phyloP scores from a whole-genome alignment of 2,888 invertebrate species.

The Hoplodrina ambigua region DNA sequence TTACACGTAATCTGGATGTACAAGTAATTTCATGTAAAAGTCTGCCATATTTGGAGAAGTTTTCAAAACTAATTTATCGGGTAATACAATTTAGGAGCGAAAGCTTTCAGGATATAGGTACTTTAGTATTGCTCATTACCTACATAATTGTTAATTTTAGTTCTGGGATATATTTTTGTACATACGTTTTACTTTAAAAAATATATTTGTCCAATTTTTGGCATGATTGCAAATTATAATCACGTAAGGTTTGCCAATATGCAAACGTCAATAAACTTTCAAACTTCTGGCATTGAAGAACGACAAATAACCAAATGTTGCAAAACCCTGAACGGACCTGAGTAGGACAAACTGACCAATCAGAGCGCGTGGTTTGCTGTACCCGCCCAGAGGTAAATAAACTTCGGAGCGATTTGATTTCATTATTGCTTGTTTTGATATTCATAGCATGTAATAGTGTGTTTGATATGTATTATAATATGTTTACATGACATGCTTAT shows the following conservation, averaged over 20 bases:
- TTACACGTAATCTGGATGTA: not conserved
- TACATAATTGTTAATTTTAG: no score
- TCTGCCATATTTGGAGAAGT: not conserved
- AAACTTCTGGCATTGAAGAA: conserved; percentile 22
- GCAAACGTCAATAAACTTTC: conserved; percentile 14
- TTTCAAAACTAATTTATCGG: not conserved
- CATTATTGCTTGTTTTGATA: conserved; percentile 61
- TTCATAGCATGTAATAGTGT: conserved; percentile 32
- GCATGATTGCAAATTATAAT: not conserved
- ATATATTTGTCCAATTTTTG: not conserved
- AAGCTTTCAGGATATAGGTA: no score
- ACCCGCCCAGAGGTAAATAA: conserved; percentile 73
- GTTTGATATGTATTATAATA: conserved; percentile 46
- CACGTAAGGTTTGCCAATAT: not conserved
- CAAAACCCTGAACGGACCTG: conserved; percentile 49
- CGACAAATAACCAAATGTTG: conserved; percentile 65
- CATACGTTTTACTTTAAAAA: not conserved
- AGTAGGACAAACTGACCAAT: conserved; percentile 61
- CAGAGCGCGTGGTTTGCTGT: conserved; percentile 38
- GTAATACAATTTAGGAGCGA: no score
- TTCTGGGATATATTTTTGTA: no score
- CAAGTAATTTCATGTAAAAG: not conserved
- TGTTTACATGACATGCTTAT: conserved; percentile 60
- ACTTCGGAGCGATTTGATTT: conserved; percentile 61
- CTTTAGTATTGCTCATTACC: no score